Conservation (phyloP, 2,113 vertebrate genomes). For the Phaetusa simplex region DNA sequence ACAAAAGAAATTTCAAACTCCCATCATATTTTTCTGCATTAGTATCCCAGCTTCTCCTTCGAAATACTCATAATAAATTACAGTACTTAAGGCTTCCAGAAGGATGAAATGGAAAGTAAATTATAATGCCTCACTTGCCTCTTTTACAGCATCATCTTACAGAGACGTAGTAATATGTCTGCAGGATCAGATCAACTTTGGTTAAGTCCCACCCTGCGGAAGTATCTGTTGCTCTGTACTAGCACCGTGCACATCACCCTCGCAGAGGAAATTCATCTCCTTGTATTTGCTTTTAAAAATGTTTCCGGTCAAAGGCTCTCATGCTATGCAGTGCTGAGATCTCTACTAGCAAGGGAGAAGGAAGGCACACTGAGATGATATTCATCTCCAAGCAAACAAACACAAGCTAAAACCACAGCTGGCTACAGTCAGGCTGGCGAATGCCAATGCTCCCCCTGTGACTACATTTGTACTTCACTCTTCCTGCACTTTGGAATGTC, state of each 20-base stretch:
- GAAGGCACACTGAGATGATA: not conserved
- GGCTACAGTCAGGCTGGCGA: not conserved
- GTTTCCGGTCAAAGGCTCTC: not conserved
- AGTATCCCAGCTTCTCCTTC: not conserved
- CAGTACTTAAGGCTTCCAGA: not conserved
- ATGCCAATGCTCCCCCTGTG: not conserved
- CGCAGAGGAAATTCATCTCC: not conserved
- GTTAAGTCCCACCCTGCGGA: accelerated
- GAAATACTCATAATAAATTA: not conserved
- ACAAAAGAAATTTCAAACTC: not conserved
- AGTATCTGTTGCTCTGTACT: not conserved
- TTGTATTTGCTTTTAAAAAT: not conserved
- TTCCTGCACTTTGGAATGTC: not conserved
- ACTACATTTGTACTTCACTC: not conserved
- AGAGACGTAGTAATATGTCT: not conserved
- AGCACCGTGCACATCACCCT: not conserved
- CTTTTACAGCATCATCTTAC: not conserved
- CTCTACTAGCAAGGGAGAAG: not conserved
- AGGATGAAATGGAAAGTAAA: conserved; percentile 10
- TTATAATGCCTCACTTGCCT: not conserved
- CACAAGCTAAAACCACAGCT: not conserved
- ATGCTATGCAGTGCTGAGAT: not conserved
- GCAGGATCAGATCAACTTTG: not conserved
- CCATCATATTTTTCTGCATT: not conserved
- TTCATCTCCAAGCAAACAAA: not conserved